These are phyloP conservation scores for Eilema sororculum DNA, from an alignment of 2,888 invertebrate genomes.

Conservation along the genomic window DNA sequence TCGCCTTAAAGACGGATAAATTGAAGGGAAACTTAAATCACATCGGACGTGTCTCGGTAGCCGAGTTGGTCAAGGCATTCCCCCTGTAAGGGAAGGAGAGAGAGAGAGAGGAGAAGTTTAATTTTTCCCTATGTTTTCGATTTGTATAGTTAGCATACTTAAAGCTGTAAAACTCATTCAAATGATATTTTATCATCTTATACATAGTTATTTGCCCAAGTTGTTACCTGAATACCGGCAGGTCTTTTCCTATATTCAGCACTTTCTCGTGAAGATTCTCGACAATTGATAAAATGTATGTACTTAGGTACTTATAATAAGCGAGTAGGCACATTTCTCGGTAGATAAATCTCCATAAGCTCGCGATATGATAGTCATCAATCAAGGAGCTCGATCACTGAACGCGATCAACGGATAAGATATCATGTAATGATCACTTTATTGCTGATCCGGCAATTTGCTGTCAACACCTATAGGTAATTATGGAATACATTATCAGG, in stretches of 20 bases:
- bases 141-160: too few relatives aligned
- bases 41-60: too few relatives aligned
- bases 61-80: too few relatives aligned
- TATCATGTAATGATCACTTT: background rate
- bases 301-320: background rate
- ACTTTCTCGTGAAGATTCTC: background rate
- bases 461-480: slow-evolving; percentile 7
- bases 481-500: background rate
- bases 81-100: too few relatives aligned
- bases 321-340: background rate
- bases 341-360: background rate
- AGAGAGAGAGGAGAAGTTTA: too few relatives aligned
- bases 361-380: slow-evolving; percentile 16
- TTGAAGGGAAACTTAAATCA: too few relatives aligned
- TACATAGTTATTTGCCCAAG: too few relatives aligned
- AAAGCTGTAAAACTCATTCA: too few relatives aligned
- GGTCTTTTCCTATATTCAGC: background rate
- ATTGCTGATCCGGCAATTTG: background rate
- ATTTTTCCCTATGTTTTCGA: too few relatives aligned
- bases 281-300: slow-evolving; percentile 1
- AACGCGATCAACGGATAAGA: background rate
- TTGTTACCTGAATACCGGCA: background rate
- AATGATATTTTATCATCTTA: too few relatives aligned
- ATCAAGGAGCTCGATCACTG: slow-evolving; percentile 6
- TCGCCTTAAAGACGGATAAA: too few relatives aligned